Evolutionary conservation across 2,888 invertebrate species (phyloP), one percentile per base, ranked within the genome.

Genomic region (Lasius fuliginosus): DNA sequence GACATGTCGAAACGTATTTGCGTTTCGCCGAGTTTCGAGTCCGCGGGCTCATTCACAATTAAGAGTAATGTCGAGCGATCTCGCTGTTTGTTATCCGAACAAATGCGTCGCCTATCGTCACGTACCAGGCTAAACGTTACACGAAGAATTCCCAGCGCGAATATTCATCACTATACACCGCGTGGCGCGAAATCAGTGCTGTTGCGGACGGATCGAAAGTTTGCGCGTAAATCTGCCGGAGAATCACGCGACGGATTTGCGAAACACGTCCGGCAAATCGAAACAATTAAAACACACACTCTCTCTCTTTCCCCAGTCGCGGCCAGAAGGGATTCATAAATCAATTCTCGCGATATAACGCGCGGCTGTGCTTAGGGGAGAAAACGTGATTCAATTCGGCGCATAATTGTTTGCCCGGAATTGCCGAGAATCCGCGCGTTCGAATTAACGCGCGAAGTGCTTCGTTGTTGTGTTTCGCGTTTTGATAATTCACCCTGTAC

Each of bases 221-320:
- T 82, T 6, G 58, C 58, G 73, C 64, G 76, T 84, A 83, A 86
- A 83, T 77, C 83, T 82, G 84, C 84, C 85, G 85, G 71, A 77
- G 85, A 71, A 79, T 79, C 79, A 60, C 46, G 60, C 60, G 60
- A 49, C 71, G 27, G 40, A 36, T 79, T 71, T 60, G 71, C 71
- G 60, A 42, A 71, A 79, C 79, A 71, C 71, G 79, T 62, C 33
- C 60, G 71, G 60, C 33, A 46, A 79, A 79, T 71, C 79, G 60
- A 60, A 62, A 18, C 79, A 79, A 79, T 79, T 79, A 71, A 79
- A 79, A 60, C 49, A n/a, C 49, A n/a, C 49, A 18, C 73, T 60
- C 75, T 86, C 18, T 82, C 40, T 77, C 18, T 82, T 36, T 67
- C 18, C 18, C 6, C 30, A 18, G 42, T 30, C 30, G 30, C 36